phyloP scores from a whole-genome alignment of 2,888 invertebrate species.

The Glaucopsyche alexis region DNA sequence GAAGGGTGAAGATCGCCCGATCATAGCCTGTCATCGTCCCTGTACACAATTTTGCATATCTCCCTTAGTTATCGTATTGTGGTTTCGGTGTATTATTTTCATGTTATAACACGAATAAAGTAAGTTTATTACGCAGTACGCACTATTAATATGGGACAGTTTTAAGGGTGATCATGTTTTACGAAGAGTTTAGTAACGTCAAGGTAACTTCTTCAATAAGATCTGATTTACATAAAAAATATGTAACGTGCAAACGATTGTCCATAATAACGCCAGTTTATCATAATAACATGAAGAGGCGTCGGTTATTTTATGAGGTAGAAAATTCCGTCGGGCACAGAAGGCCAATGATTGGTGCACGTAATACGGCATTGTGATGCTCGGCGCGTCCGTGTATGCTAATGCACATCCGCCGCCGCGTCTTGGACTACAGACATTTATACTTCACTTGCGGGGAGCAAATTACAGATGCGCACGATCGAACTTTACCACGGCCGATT shows the following conservation, averaged over 20 bases:
- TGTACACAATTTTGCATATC: constrained; percentile 66
- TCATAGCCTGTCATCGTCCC: constrained; percentile 66
- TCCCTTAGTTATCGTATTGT: constrained; percentile 48
- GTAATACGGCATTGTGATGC: constrained; percentile 62
- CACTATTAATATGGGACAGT: background rate
- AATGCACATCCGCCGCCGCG: constrained; percentile 56
- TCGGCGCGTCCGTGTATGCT: constrained; percentile 60
- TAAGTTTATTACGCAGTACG: constrained; percentile 5
- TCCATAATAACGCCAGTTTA: background rate
- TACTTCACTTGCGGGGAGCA: constrained; percentile 22
- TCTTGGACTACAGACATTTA: constrained; percentile 41
- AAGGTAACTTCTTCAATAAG: background rate
- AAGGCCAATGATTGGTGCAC: constrained; percentile 49
- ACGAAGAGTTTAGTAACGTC: background rate
- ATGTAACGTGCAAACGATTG: background rate
- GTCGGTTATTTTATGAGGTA: constrained; percentile 31
- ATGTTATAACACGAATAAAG: background rate
- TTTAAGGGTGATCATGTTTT: too few species aligned
- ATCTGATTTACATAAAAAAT: background rate
- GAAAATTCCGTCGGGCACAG: constrained; percentile 34
- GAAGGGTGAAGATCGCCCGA: constrained; percentile 75
- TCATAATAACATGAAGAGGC: constrained; percentile 9
- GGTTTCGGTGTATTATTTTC: constrained; percentile 47
- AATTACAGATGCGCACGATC: constrained; percentile 3
- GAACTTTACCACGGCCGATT: background rate